Conservation (phyloP, 2,888 invertebrate species). For the Trachelus troglodyta region DNA sequence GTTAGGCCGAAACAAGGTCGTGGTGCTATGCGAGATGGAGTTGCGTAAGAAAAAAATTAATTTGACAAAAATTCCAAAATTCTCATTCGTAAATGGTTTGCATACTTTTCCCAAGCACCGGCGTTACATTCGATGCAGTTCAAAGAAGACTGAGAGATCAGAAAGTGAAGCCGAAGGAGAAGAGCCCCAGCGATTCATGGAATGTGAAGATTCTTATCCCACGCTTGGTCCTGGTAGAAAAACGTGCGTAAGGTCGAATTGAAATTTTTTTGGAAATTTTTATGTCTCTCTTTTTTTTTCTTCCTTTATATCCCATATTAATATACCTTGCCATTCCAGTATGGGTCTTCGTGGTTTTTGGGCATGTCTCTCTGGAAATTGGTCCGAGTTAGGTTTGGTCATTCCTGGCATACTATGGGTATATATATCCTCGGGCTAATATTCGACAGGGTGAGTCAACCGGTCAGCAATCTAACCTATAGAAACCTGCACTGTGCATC, state of each 20-base stretch:
- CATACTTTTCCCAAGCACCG: not conserved
- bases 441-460: constrained; percentile 33
- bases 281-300: no score
- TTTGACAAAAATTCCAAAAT: not conserved
- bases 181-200: constrained; percentile 21
- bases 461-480: constrained; percentile 30
- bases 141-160: not conserved
- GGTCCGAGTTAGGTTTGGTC: not conserved
- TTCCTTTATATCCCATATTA: not conserved
- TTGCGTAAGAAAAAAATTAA: not conserved
- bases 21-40: not conserved
- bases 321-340: not conserved
- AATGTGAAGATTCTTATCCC: constrained; percentile 41
- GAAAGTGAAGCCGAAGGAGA: not conserved
- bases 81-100: not conserved
- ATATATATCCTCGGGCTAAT: not conserved
- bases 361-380: not conserved
- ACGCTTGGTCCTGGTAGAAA: constrained; percentile 28
- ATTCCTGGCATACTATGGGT: not conserved
- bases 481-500: constrained; percentile 35
- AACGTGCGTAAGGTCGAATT: constrained; percentile 18
- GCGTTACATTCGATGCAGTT: not conserved
- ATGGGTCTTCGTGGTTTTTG: constrained; percentile 35
- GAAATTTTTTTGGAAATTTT: not conserved
- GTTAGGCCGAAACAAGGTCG: not conserved